Base-by-base conservation (phyloP, 2,888 invertebrate genomes). In the Mylabris sibirica region DNA sequence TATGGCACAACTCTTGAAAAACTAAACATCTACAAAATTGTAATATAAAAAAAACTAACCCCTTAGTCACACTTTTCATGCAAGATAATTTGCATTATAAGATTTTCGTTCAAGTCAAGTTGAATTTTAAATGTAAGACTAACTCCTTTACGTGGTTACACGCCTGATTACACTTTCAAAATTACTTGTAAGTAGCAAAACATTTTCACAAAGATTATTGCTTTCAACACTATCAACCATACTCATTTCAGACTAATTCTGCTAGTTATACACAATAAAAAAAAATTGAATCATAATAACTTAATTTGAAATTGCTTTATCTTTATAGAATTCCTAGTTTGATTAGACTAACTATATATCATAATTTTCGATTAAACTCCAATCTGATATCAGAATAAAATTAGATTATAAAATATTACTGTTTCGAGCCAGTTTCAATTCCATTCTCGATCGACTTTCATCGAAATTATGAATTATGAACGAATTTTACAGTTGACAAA, bases 201-300 rank as follows among this genome's bases (percentile, higher is more conserved):
- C 74, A 76, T 72, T 72, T 49, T 67, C 74, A 74, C 76, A 75
- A 74, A 75, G 76, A 76, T 76, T 74, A 75, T 76, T 74, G 74
- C 74, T 69, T 76, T 66, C 66, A 67, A 67, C 66, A 69, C 63
- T 63, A 41, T 26, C 66, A 61, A 60, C n/a, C 17, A 34, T 26
- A 60, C n/a, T 30, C 61, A 61, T 63, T 63, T 53, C 30, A 53
- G 17, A 44, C 8, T 30, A 4, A 30, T 30, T 30, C 30, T 30
- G 8, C 30, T 30, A 30, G 30, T 30, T 63, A 14, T 63, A 44
- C 17, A 20, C 44, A 44, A 20, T 24, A 1, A 38, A 38, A 12
- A 12, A 38, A 12, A 59, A 57, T 6, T 30, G 53, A 60, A 24
- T 20, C 22, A 38, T 20, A 20, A 2, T 12, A 24, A 12, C 14